Base-by-base conservation (phyloP, 1,140 invertebrate species). In the Acromyrmex echinatior region DNA sequence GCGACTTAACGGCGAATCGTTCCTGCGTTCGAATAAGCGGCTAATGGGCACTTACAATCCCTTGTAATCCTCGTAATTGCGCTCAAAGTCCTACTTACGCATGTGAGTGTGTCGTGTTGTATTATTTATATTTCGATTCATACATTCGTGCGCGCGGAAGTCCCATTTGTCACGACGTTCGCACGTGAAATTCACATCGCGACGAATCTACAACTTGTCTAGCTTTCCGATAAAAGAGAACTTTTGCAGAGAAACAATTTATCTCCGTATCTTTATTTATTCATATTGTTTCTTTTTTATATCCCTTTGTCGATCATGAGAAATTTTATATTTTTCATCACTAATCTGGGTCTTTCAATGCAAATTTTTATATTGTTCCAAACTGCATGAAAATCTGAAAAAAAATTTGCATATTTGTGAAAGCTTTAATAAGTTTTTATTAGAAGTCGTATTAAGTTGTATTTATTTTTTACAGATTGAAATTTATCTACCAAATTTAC, bases 1-100 rank as follows among this genome's bases (percentile, higher is more conserved):
- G 58, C 71, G 45, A 68, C 35, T 16, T 9, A 0, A 16, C 28
- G 28, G 63, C 91, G 78, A 89, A 90, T 88, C 63, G 14, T 62
- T n/a, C 53, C 14, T 39, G 28, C 18, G 82, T 78, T 86, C 53
- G 63, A 56, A 66, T 62, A 60, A 90, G 65, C 31, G 66, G 56
- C 56, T 45, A 68, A 80, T 71, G 9, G 66, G 28, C 39, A 84
- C 70, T 84, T 60, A 31, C 14, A 51, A 21, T 58, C 79, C 31
- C 79, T 84, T 31, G 25, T 62, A 76, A 84, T 84, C 25, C n/a
- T 82, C 70, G 18, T 74, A 73, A 74, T 62, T 62, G 70, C 25
- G 25, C 21, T 74, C 80, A 31, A 35, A 76, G 79, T 71, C 31
- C 66, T 31, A 60, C 73, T 18, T 58, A 60, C 49, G 25, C 25